Base-by-base conservation (phyloP, 1,140 invertebrate species). In the Elymnias hypermnestra region DNA sequence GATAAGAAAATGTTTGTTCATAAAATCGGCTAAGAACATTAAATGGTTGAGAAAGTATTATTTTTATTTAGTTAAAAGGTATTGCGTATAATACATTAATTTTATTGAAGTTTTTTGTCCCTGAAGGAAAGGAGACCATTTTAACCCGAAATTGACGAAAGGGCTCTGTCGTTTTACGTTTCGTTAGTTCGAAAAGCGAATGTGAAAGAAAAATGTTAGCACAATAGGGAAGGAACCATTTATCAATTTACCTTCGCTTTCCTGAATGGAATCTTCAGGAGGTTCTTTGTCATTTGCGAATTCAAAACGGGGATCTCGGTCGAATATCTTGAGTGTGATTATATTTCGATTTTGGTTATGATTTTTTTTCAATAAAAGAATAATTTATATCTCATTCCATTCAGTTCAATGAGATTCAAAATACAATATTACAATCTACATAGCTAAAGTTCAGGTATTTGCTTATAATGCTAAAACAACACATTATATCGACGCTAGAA, bases 191-290 rank as follows among this genome's bases (percentile, higher is more conserved):
- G 29, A 44, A 17, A 33, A 33, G 31, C 13, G 29, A 35, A 17
- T 35, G 28, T 35, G 29, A 35, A 44, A 44, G 42, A 44, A 44
- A 35, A 44, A 44, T 44, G 21, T 35, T 44, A 28, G 42, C 33
- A 44, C 42, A 44, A 44, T 44, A 22, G 42, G 12, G 10, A 19
- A 17, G 33, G 31, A 21, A 35, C 29, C 42, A 44, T 44, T 44
- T 44, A 17, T 44, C 42, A 44, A 44, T 44, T 44, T 36, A 44
- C 42, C 42, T 44, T 33, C 14, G 29, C 29, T 21, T 26, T 23
- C n/a, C 28, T 44, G 18, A 36, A 44, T 25, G 26, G 42, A 17
- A 21, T 6, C 33, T 26, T 36, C 22, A 14, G 36, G 36, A 17
- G 21, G 42, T 44, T 23, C 42, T 36, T 44, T 44, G 33, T 44